Evolutionary conservation across 2,113 vertebrate species (phyloP), one percentile per base, ranked within the genome.

Genomic region (Oceanodroma tethys): DNA sequence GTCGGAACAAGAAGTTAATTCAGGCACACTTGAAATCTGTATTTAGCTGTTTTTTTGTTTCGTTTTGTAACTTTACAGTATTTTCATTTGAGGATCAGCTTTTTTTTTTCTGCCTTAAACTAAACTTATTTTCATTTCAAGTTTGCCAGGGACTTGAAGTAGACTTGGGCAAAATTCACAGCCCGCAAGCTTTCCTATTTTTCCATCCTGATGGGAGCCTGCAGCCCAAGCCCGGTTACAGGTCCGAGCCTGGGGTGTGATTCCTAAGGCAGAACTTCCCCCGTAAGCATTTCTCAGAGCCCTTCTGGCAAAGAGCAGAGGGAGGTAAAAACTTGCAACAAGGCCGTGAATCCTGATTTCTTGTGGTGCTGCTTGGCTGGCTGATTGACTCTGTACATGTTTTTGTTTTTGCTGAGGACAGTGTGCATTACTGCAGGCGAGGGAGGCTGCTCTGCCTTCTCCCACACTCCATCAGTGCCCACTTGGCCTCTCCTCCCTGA

Each of bases 321-420:
- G 34, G 47, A 73, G 30, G 15, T 52, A 2, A 47, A 52, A 65
- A 7, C 34, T 6, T 5, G 7, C 11, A 17, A 16, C 6, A 9
- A 23, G 23, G 25, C 63, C 36, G 26, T 2, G n/a, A 42, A 13
- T 72, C 52, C 11, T 4, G 4, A 2, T 32, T 34, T 12, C 58
- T 47, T 7, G 27, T 7, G 43, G 2, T 50, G 36, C 45, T 9
- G 0, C 34, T 32, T 20, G 53, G 23, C 32, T 25, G 30, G 1
- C 42, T 16, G 20, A 6, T 5, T 4, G 30, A 5, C 13, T 40
- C 29, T 26, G 45, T 19, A 4, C 1, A 1, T 15, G 55, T 0
- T 15, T 29, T 27, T 52, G 73, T 2, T 48, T 62, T 50, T 53
- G 55, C 30, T 34, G 73, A 18, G 80, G 32, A 9, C 13, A 3